Evolutionary conservation across 2,797 vertebrate species (phyloP).

Genomic region (Philypnodon macrostomus): DNA sequence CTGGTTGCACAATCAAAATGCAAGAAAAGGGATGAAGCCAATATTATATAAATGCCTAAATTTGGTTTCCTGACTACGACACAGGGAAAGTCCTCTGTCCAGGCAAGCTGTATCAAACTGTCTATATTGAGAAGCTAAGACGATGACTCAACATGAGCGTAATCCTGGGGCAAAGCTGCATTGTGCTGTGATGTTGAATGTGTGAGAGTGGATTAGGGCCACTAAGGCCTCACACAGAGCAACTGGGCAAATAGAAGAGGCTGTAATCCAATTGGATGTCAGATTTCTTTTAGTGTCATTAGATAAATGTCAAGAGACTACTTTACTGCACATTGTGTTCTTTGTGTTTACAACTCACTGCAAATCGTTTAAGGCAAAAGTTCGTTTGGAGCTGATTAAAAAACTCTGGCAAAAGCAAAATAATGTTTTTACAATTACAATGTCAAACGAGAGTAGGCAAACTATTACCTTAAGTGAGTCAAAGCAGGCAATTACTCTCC

Average conservation of each 20-base stretch:
- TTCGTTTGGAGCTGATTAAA: neutral
- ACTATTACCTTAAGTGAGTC: conserved; percentile 97
- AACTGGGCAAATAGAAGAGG: conserved; percentile 32
- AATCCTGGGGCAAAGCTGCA: conserved; percentile 56
- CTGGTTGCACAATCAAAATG: no score
- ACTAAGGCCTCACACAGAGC: conserved; percentile 34
- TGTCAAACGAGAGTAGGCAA: conserved; percentile 15
- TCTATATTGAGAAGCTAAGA: conserved; percentile 43
- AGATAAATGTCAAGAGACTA: conserved; percentile 19
- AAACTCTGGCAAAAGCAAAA: neutral
- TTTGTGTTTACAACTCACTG: neutral
- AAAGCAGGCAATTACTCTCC: conserved; percentile 98
- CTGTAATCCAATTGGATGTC: conserved; percentile 40
- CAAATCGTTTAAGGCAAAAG: neutral
- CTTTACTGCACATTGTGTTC: neutral
- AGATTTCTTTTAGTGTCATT: conserved; percentile 19
- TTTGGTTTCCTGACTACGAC: conserved; percentile 11
- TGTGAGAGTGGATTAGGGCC: conserved; percentile 59
- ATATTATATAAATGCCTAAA: conserved; percentile 16
- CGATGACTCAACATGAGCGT: conserved; percentile 52
- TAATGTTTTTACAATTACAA: neutral
- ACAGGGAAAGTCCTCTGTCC: conserved; percentile 19
- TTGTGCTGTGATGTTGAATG: conserved; percentile 49
- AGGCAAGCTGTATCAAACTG: conserved; percentile 31
- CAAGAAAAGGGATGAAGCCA: neutral